Conservation (phyloP, 2,888 invertebrate species). For the Mimumesa dahlbomi region DNA sequence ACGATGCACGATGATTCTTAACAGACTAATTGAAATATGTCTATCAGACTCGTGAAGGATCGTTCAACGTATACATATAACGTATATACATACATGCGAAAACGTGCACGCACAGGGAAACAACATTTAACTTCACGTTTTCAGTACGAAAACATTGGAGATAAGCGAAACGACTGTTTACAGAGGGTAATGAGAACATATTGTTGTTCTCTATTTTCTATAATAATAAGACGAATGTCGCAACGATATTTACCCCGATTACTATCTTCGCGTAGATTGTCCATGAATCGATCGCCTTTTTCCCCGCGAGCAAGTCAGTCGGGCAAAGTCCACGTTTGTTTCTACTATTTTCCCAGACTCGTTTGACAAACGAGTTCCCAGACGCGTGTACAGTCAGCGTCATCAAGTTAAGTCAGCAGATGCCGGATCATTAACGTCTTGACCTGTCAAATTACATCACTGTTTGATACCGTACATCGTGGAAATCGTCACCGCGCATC, state of each 20-base stretch:
- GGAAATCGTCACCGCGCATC: background rate
- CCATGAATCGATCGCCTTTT: slow-evolving; percentile 19
- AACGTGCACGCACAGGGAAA: too few species aligned
- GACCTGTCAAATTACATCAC: slow-evolving; percentile 47
- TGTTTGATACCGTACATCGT: slow-evolving; percentile 1
- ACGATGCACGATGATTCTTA: too few species aligned
- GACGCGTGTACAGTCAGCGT: slow-evolving; percentile 19
- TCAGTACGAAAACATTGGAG: background rate
- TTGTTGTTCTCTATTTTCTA: background rate
- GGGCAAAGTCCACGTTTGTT: slow-evolving; percentile 57
- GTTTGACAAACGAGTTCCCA: slow-evolving; percentile 25
- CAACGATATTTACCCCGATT: slow-evolving; percentile 31
- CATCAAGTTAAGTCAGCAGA: slow-evolving; percentile 33
- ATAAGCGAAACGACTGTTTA: too few species aligned
- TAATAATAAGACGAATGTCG: background rate
- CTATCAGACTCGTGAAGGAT: too few species aligned
- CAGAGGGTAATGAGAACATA: background rate
- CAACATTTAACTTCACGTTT: too few species aligned
- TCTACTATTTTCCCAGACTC: slow-evolving; percentile 43
- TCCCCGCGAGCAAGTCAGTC: slow-evolving; percentile 18
- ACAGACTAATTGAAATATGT: too few species aligned
- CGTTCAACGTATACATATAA: too few species aligned
- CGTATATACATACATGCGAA: too few species aligned
- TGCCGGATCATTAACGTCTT: slow-evolving; percentile 40
- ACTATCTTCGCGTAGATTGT: slow-evolving; percentile 13